These are phyloP conservation scores for Aphrophora alni DNA, from an alignment of 2,888 invertebrate genomes.

Conservation along the genomic window DNA sequence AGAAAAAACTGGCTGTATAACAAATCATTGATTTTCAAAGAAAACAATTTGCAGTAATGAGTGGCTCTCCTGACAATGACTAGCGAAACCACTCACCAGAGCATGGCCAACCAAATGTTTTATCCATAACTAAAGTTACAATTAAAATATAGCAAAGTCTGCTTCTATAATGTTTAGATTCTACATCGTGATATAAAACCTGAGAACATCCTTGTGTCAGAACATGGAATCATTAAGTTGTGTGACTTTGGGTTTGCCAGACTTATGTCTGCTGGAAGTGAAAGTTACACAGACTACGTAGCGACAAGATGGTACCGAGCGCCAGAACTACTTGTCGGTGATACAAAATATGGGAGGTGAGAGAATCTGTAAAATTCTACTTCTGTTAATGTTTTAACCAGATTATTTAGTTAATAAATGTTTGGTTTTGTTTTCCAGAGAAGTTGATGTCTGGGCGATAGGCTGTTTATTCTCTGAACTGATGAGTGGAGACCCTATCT, in stretches of 20 bases:
- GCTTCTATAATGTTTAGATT: no score
- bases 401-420: no score
- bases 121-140: no score
- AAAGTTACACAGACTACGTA: conserved; percentile 88
- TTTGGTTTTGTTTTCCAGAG: conserved; percentile 57
- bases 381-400: no score
- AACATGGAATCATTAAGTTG: conserved; percentile 82
- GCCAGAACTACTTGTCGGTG: conserved; percentile 84
- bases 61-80: no score
- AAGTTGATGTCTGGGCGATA: conserved; percentile 88
- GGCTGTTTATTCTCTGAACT: conserved; percentile 87
- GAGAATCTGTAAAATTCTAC: background rate
- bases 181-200: conserved; percentile 91
- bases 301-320: conserved; percentile 91
- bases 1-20: no score
- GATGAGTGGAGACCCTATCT: conserved; percentile 84
- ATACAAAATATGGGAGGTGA: conserved; percentile 67
- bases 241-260: conserved; percentile 92
- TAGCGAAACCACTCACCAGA: no score
- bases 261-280: conserved; percentile 70
- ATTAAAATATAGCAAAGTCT: no score
- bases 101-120: no score
- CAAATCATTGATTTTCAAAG: no score
- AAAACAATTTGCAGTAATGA: no score
- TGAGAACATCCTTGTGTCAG: conserved; percentile 85